These are phyloP conservation scores for pig (Sus scrofa) DNA, from an alignment of 2,113 vertebrate species.

Conservation along the genomic window T2T-Sscrofa CM000820.6:38845001-38845500, in stretches of 20 bases:
- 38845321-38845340: neutral
- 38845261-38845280: neutral
- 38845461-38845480: conserved; percentile 50
- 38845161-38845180: neutral
- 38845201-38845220: neutral
- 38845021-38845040: neutral
- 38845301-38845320: conserved; percentile 31
- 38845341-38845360: conserved; percentile 5
- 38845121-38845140: conserved; percentile 43
- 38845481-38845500: conserved; percentile 37
- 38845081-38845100: neutral
- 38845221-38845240: neutral
- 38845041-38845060: neutral
- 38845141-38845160: neutral
- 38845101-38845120: neutral
- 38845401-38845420: conserved; percentile 37
- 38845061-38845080: conserved; percentile 17
- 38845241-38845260: neutral
- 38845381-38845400: conserved; percentile 38
- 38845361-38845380: conserved; percentile 46
- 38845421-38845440: conserved; percentile 54
- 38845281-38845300: neutral
- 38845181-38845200: conserved; percentile 8
- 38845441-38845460: conserved; percentile 50
- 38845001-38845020: neutral